These are phyloP conservation scores for Parascotia fuliginaria DNA, from an alignment of 2,888 invertebrate species.

Conservation along the genomic window DNA sequence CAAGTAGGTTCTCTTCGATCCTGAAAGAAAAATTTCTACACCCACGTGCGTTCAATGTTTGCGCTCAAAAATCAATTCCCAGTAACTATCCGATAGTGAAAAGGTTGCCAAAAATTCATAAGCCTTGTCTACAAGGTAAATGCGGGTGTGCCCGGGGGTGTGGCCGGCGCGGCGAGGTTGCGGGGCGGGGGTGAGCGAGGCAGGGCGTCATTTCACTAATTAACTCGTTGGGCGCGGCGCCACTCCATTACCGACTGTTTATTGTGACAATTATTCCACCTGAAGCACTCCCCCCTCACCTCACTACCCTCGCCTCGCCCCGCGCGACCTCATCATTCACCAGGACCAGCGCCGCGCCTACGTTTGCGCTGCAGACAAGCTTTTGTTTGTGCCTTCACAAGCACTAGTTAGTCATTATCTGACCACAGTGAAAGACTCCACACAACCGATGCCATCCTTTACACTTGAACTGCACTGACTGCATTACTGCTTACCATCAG, in stretches of 20 bases:
- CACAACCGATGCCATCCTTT: too few relatives aligned
- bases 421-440: too few relatives aligned
- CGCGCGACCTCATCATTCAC: slow-evolving; percentile 30
- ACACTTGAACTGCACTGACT: too few relatives aligned
- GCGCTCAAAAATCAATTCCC: background rate
- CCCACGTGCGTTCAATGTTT: background rate
- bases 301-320: slow-evolving; percentile 20
- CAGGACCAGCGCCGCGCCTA: slow-evolving; percentile 25
- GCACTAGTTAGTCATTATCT: background rate
- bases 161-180: slow-evolving; percentile 29
- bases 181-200: slow-evolving; percentile 22
- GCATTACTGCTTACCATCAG: too few relatives aligned
- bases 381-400: background rate
- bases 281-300: slow-evolving; percentile 31
- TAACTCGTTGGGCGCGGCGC: slow-evolving; percentile 71
- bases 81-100: slow-evolving; percentile 6
- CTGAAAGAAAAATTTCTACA: too few relatives aligned
- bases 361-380: slow-evolving; percentile 13
- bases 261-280: slow-evolving; percentile 77
- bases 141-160: slow-evolving; percentile 34
- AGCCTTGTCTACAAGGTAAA: slow-evolving; percentile 34
- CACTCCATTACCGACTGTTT: slow-evolving; percentile 79
- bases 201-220: slow-evolving; percentile 69
- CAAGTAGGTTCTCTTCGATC: too few relatives aligned
- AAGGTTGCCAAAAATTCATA: slow-evolving; percentile 37